Evolutionary conservation across 2,888 invertebrate species (phyloP).

Genomic region (Siphlonurus alternatus): DNA sequence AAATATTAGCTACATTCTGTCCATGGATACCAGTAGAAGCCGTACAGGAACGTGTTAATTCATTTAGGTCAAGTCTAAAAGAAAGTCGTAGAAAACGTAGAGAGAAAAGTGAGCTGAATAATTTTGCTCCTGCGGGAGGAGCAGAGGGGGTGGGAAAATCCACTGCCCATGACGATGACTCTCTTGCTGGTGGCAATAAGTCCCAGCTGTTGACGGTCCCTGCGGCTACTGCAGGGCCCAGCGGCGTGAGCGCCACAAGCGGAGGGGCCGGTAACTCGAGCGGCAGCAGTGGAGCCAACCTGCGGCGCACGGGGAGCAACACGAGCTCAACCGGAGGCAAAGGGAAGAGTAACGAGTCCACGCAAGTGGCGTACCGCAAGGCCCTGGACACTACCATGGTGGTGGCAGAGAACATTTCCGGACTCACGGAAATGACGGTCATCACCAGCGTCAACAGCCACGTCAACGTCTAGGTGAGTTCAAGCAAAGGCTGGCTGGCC

Average conservation of each 20-base stretch:
- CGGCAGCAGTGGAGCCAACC: constrained; percentile 2
- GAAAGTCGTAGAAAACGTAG: constrained; percentile 19
- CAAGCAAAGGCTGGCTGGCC: too few relatives aligned
- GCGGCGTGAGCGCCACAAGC: not conserved
- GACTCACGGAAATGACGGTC: constrained; percentile 14
- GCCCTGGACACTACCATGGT: constrained; percentile 12
- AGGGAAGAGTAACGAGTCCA: constrained; percentile 3
- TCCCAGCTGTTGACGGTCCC: not conserved
- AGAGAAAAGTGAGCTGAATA: not conserved
- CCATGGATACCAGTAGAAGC: constrained; percentile 13
- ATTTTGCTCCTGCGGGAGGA: not conserved
- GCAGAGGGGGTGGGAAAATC: not conserved
- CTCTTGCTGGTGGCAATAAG: not conserved
- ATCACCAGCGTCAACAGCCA: constrained; percentile 9
- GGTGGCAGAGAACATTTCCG: constrained; percentile 13
- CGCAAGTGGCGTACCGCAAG: constrained; percentile 10
- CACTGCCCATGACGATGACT: not conserved
- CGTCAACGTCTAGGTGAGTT: not conserved
- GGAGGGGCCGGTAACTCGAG: not conserved
- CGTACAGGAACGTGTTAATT: constrained; percentile 13
- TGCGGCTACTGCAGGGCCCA: not conserved
- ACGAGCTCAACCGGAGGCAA: constrained; percentile 1
- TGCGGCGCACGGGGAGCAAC: constrained; percentile 5
- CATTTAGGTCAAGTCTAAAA: constrained; percentile 18
- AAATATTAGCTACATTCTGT: constrained; percentile 33